Conservation (phyloP, 2,888 invertebrate genomes). For the Rhimphoctona megacephalus region DNA sequence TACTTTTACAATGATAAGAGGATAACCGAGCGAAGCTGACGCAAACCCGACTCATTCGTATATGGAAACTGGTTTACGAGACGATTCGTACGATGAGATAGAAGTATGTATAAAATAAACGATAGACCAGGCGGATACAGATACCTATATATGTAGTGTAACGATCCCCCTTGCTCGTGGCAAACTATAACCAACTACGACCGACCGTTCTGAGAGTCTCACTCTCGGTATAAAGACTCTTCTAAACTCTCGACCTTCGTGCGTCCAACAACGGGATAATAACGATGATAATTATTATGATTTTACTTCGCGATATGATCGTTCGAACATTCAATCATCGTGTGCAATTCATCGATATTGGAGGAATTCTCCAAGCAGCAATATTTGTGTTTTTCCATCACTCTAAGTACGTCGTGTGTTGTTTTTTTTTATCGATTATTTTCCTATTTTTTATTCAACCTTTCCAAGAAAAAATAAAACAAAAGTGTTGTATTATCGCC, state of each 20-base stretch:
- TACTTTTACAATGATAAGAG: constrained; percentile 61
- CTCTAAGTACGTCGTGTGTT: background rate
- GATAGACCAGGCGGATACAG: background rate
- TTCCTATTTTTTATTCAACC: background rate
- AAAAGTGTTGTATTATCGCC: no score
- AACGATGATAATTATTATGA: constrained; percentile 44
- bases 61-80: constrained; percentile 67
- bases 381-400: background rate
- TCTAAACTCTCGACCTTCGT: constrained; percentile 60
- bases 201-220: constrained; percentile 27
- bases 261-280: constrained; percentile 47
- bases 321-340: constrained; percentile 30
- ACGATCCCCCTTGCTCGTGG: constrained; percentile 26
- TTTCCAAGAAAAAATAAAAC: no score
- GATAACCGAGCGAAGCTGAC: constrained; percentile 57
- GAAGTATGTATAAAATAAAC: constrained; percentile 21
- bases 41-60: constrained; percentile 64
- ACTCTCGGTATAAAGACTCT: constrained; percentile 41
- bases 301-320: constrained; percentile 20
- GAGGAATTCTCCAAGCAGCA: background rate
- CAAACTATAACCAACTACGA: constrained; percentile 11
- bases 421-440: background rate
- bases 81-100: constrained; percentile 51
- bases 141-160: constrained; percentile 27
- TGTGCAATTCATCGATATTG: constrained; percentile 1